A percentile compares a stretch with the other conserved stretches of the same genome.
phyloP scores from a whole-genome alignment of 2,888 invertebrate genomes.

The Isotomurus palustris region DNA sequence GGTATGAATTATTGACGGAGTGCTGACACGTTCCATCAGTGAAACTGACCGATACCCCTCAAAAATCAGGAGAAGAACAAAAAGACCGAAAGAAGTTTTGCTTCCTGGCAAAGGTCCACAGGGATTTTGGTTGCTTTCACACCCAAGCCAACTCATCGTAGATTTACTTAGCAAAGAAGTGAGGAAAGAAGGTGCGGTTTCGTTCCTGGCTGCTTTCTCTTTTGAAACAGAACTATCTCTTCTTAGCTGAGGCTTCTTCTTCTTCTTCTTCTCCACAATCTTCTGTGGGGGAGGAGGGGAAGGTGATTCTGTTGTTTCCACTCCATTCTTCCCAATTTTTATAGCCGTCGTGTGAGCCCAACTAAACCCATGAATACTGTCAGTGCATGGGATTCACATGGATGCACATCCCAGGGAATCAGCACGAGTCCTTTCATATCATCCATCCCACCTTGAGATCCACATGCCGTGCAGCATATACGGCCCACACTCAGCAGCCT shows the following conservation, averaged over 20 bases:
- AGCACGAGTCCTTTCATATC: too few species aligned
- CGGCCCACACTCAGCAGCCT: too few species aligned
- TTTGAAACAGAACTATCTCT: too few species aligned
- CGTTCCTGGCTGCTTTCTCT: too few species aligned
- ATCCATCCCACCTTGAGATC: too few species aligned
- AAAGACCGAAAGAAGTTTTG: too few species aligned
- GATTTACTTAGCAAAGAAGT: not conserved
- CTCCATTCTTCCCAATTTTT: conserved; percentile 4
- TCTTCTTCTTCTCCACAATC: not conserved
- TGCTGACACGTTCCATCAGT: conserved; percentile 18
- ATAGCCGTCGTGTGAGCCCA: not conserved
- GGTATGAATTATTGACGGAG: conserved; percentile 26
- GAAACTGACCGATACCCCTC: not conserved
- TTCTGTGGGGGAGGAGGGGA: not conserved
- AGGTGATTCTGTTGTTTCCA: conserved; percentile 1
- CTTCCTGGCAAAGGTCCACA: too few species aligned
- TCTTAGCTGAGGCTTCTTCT: too few species aligned
- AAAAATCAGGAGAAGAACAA: too few species aligned
- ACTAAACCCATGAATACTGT: not conserved
- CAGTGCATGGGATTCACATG: conserved; percentile 8
- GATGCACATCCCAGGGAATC: conserved; percentile 2
- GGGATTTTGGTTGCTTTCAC: too few species aligned
- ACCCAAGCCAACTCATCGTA: not conserved
- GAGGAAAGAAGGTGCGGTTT: too few species aligned
- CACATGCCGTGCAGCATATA: too few species aligned